These are phyloP conservation scores for Hemaris fuciformis DNA, from an alignment of 2,888 invertebrate species.

Conservation along the genomic window DNA sequence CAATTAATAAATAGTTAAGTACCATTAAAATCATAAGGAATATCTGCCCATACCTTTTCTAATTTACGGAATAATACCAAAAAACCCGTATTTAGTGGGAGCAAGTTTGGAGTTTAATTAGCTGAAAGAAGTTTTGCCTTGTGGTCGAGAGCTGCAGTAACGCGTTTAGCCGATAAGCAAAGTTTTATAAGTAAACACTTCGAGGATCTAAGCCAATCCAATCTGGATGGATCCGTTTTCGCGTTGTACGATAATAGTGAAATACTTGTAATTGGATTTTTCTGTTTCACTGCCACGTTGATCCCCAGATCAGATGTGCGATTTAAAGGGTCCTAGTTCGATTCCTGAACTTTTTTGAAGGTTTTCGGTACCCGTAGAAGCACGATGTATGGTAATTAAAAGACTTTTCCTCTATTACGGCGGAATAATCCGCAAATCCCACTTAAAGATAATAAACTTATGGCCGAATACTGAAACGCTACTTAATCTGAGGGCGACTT, in stretches of 20 bases:
- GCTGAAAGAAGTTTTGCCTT: slow-evolving; percentile 43
- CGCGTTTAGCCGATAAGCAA: slow-evolving; percentile 23
- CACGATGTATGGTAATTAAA: too few relatives aligned
- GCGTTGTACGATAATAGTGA: not conserved
- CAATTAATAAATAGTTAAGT: slow-evolving; percentile 42
- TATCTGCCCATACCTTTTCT: slow-evolving; percentile 40
- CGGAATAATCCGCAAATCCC: too few relatives aligned
- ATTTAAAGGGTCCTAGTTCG: too few relatives aligned
- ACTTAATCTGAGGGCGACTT: too few relatives aligned
- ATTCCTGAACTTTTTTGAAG: too few relatives aligned
- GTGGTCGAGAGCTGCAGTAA: slow-evolving; percentile 17
- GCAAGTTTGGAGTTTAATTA: slow-evolving; percentile 55
- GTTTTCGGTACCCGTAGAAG: too few relatives aligned
- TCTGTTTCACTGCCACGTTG: too few relatives aligned
- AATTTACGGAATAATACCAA: slow-evolving; percentile 41
- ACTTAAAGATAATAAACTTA: too few relatives aligned
- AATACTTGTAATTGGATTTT: not conserved
- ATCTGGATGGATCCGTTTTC: not conserved
- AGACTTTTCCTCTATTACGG: too few relatives aligned
- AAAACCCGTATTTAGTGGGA: slow-evolving; percentile 41
- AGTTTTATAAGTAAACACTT: slow-evolving; percentile 7
- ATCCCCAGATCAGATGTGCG: too few relatives aligned
- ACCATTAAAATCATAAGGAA: slow-evolving; percentile 40
- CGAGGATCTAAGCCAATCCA: slow-evolving; percentile 9
- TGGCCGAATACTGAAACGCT: too few relatives aligned